A percentile compares a stretch with the other conserved stretches of the same genome.
phyloP scores from a whole-genome alignment of 2,888 invertebrate genomes.

The Plusia festucae region DNA sequence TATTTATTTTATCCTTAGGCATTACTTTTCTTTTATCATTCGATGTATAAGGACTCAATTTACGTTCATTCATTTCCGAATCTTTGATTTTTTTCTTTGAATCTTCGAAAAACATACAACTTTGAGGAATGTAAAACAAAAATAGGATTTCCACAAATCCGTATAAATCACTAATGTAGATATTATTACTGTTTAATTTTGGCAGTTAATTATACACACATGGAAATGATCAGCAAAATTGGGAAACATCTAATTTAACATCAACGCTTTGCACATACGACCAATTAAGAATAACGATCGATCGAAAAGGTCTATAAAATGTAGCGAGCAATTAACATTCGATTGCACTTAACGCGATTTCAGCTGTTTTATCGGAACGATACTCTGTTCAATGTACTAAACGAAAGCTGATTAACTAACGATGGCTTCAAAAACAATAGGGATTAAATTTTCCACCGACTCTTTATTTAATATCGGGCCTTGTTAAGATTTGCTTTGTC shows the following conservation, averaged over 20 bases:
- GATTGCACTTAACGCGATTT: conserved; percentile 58
- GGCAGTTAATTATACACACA: background rate
- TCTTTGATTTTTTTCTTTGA: too few relatives aligned
- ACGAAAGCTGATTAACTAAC: conserved; percentile 55
- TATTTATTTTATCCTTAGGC: background rate
- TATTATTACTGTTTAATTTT: too few relatives aligned
- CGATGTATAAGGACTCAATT: too few relatives aligned
- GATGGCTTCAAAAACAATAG: conserved; percentile 52
- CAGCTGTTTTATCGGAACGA: conserved; percentile 52
- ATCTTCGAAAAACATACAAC: too few relatives aligned
- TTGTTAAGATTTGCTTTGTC: conserved; percentile 45
- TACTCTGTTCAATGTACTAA: conserved; percentile 50
- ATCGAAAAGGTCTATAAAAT: conserved; percentile 61
- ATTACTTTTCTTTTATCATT: too few relatives aligned
- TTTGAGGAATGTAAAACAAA: too few relatives aligned
- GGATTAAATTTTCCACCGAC: conserved; percentile 34
- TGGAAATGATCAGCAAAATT: conserved; percentile 31
- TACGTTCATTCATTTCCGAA: too few relatives aligned
- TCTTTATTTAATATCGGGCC: conserved; percentile 41
- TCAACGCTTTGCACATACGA: conserved; percentile 48
- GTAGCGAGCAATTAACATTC: conserved; percentile 64
- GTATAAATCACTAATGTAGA: too few relatives aligned
- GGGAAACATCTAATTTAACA: conserved; percentile 48
- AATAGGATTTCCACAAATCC: too few relatives aligned
- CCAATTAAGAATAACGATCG: conserved; percentile 63